These are phyloP conservation scores for Boloria selene DNA, from an alignment of 2,888 invertebrate genomes.

Conservation along the genomic window DNA sequence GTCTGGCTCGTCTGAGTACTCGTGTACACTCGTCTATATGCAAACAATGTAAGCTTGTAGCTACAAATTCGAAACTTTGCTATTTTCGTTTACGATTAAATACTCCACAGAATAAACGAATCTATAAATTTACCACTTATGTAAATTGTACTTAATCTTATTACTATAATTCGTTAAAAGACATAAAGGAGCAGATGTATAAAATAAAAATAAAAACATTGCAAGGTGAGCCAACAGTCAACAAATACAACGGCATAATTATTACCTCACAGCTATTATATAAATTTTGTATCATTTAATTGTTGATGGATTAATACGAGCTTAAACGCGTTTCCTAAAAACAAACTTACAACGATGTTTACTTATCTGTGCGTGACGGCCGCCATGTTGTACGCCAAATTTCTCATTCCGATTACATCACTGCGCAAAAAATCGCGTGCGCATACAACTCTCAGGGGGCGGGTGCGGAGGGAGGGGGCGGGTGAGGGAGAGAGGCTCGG, in stretches of 20 bases:
- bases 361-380: conserved; percentile 49
- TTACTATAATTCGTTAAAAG: too few species aligned
- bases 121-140: too few species aligned
- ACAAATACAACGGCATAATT: not conserved
- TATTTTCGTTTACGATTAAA: too few species aligned
- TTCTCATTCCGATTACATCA: conserved; percentile 72
- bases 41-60: too few species aligned
- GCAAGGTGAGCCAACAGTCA: conserved; percentile 2
- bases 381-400: conserved; percentile 76
- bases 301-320: not conserved
- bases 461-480: conserved; percentile 37
- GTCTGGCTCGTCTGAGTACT: conserved; percentile 2
- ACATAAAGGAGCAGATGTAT: not conserved
- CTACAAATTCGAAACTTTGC: too few species aligned
- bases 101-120: too few species aligned
- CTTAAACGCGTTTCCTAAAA: conserved; percentile 14
- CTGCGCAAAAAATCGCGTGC: conserved; percentile 74
- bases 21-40: not conserved
- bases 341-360: conserved; percentile 31
- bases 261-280: conserved; percentile 7
- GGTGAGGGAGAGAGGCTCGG: conserved; percentile 26
- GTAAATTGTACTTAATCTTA: too few species aligned
- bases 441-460: conserved; percentile 48
- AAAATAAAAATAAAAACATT: not conserved
- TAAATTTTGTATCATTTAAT: conserved; percentile 14